Evolutionary conservation across 2,888 invertebrate genomes (phyloP), one percentile per base, ranked within the genome.

Genomic region (Chrysomela aeneicollis): DNA sequence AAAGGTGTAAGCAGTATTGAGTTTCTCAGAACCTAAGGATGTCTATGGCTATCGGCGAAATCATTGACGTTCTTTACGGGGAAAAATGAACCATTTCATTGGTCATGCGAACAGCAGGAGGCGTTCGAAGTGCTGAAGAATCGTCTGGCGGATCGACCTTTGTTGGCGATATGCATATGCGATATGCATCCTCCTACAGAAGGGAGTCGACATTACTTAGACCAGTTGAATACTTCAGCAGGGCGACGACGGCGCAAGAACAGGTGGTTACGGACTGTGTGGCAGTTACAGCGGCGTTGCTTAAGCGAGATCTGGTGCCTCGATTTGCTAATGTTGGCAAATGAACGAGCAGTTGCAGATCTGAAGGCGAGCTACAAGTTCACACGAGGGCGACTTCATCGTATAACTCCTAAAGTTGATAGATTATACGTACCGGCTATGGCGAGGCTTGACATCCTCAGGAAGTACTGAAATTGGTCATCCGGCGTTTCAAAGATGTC

Each of bases 1-100:
- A n/a, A n/a, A n/a, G n/a, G n/a, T n/a, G 26, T 26, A 26, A 6
- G 26, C 26, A 3, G 6, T 26, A 6, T 26, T 26, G 6, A 6
- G 76, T n/a, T 77, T 75, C 60, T 73, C 74, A n/a, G 55, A 32
- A 5, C 79, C 79, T 4, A 55, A 51, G 52, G 68, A 63, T 63
- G 63, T 70, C 1, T 69, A 68, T 26, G 26, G 26, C 4, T 3
- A 5, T 3, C 26, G 26, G 6, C 26, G 2, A n/a, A n/a, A n/a
- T n/a, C n/a, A n/a, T 46, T 67, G 35, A 61, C 59, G 12, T 2
- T 15, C 0, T 50, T 67, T 12, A 55, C 63, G 10, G 50, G 21
- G 21, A 65, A 64, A 46, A 50, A 50, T 10, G 53, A 30, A 18
- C 17, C 52, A 30, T 61, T 59, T 54, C 57, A 21, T 26, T 68